Percentiles rank a stretch among this genome's conserved stretches.
Conservation (phyloP, 1,140 invertebrate species). For the Ridgeia piscesae region DNA sequence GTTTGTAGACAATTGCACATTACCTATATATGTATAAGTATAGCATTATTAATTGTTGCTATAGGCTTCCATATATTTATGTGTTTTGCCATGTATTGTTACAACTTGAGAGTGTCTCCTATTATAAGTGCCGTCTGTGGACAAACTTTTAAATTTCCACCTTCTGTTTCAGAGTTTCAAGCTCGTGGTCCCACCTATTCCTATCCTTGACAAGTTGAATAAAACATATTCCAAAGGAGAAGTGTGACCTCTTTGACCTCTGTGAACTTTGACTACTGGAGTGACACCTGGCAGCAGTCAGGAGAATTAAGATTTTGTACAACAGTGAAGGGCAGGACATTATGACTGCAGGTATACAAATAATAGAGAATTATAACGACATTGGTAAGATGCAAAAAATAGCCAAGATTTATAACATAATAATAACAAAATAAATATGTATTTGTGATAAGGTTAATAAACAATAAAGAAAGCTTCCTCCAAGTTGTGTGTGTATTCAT, state of each 20-base stretch:
- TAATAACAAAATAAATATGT: neutral
- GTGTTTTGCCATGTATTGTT: too few relatives aligned
- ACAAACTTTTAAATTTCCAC: neutral
- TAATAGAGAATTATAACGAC: neutral
- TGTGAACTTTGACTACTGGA: neutral
- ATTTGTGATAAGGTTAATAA: neutral
- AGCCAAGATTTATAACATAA: neutral
- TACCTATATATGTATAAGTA: too few relatives aligned
- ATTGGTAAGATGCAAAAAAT: neutral
- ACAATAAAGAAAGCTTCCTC: neutral
- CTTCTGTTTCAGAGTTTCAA: conserved; percentile 50
- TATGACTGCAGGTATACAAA: neutral
- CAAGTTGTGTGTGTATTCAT: neutral
- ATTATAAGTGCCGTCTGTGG: neutral
- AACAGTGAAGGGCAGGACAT: neutral
- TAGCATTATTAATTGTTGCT: too few relatives aligned
- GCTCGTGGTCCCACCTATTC: conserved; percentile 54
- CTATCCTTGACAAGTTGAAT: conserved; percentile 56
- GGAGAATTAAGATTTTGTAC: neutral
- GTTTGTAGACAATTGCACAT: too few relatives aligned
- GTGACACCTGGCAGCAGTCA: neutral
- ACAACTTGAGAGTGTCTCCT: too few relatives aligned
- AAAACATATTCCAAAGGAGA: conserved; percentile 55
- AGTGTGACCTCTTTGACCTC: conserved; percentile 36
- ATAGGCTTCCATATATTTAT: too few relatives aligned